A percentile compares a stretch with the other conserved stretches of the same genome.
Conservation (phyloP, 2,888 invertebrate genomes). For the Ceraclea dissimilis region DNA sequence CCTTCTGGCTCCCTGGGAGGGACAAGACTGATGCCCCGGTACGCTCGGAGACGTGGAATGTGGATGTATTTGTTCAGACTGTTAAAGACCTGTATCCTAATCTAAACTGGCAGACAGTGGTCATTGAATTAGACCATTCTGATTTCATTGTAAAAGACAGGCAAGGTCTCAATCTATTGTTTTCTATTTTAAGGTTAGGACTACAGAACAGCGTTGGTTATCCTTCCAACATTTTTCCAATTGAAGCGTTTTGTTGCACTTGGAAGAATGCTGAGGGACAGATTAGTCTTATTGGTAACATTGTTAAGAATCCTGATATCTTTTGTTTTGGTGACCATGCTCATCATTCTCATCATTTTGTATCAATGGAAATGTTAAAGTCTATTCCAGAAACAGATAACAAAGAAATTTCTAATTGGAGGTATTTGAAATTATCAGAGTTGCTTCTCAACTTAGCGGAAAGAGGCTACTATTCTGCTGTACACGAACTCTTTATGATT, state of each 20-base stretch:
- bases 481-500: slow-evolving; percentile 84
- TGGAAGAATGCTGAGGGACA: slow-evolving; percentile 95
- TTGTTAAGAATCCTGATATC: slow-evolving; percentile 85
- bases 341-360: slow-evolving; percentile 71
- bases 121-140: slow-evolving; percentile 82
- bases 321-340: slow-evolving; percentile 92
- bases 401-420: slow-evolving; percentile 90
- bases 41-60: slow-evolving; percentile 70
- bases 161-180: slow-evolving; percentile 72
- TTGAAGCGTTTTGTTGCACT: slow-evolving; percentile 80
- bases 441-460: slow-evolving; percentile 81
- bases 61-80: slow-evolving; percentile 89
- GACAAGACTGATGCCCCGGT: slow-evolving; percentile 48
- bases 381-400: slow-evolving; percentile 92
- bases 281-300: slow-evolving; percentile 78
- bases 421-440: slow-evolving; percentile 87
- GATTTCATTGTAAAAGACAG: slow-evolving; percentile 86
- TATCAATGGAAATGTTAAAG: slow-evolving; percentile 83
- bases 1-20: slow-evolving; percentile 52
- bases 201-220: slow-evolving; percentile 66
- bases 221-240: slow-evolving; percentile 68
- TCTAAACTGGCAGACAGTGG: slow-evolving; percentile 89
- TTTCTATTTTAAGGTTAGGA: slow-evolving; percentile 75
- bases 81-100: slow-evolving; percentile 81
- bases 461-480: slow-evolving; percentile 72